Base-by-base conservation (phyloP, 2,113 vertebrate genomes). In the Elachura formosa region DNA sequence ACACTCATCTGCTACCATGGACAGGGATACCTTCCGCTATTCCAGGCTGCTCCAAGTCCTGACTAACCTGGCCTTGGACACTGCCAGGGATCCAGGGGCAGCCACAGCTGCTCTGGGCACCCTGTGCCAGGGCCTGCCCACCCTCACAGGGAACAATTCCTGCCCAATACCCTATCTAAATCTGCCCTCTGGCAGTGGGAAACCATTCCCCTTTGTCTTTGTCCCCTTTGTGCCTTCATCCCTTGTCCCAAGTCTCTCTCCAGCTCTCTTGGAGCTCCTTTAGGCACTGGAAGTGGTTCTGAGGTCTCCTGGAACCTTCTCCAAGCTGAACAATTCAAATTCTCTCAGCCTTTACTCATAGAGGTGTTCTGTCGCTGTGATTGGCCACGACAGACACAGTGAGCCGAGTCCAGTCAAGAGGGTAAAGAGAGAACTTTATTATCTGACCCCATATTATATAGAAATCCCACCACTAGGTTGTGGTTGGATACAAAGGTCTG, bases 1-100 rank as follows among this genome's bases (percentile, higher is more conserved):
- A 67, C 59, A 7, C 4, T 20, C n/a, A 59, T 3, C 11, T 9
- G 2, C 33, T 59, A 2, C 7, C 20, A 15, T 52, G n/a, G 15
- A 6, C 52, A 74, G 28, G 13, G 29, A 40, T 9, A 46, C 0
- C 8, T 67, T 7, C 23, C 25, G 22, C 21, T 33, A 0, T 15
- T 19, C 24, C 38, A 38, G 15, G 15, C 0, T n/a, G 10, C 23
- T 52, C 52, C 52, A 14, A 73, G 11, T 16, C 28, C 23, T 1
- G 0, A 66, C 76, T 38, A 67, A 0, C 33, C 33, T 59, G 59
- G 16, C 19, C 33, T 66, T 74, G 59, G 23, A 0, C 33, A 73
- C 10, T 88, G 0, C 59, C 86, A 66, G n/a, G 36, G 33, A 38
- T 74, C 9, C 40, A 46, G 38, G 16, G 13, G 4, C 43, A 66